phyloP scores from a whole-genome alignment of 2,888 invertebrate genomes.

The Ophion ellenae region DNA sequence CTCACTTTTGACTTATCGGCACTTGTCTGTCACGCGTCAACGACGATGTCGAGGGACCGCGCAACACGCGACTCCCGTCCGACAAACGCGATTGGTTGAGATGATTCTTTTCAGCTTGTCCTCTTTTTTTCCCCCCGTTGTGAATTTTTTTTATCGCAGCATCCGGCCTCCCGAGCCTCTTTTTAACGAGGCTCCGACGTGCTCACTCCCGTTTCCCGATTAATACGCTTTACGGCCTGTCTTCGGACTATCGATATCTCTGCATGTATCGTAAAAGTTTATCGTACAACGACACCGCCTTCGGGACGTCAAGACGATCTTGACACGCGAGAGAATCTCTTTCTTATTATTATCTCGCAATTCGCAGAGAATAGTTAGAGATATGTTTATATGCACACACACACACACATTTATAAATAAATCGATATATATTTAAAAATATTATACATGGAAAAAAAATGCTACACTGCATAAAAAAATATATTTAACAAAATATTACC shows the following conservation, averaged over 20 bases:
- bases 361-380: background rate
- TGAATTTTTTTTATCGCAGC: slow-evolving; percentile 48
- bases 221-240: slow-evolving; percentile 8
- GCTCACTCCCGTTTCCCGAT: slow-evolving; percentile 32
- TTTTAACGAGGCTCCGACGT: slow-evolving; percentile 25
- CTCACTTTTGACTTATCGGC: slow-evolving; percentile 35
- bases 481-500: no score
- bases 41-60: slow-evolving; percentile 26
- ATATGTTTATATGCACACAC: background rate
- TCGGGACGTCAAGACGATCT: slow-evolving; percentile 4
- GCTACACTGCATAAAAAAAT: no score
- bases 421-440: no score
- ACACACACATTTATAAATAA: no score
- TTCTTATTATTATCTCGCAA: background rate
- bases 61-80: slow-evolving; percentile 47
- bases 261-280: slow-evolving; percentile 27
- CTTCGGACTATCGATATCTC: slow-evolving; percentile 9
- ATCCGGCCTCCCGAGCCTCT: slow-evolving; percentile 43
- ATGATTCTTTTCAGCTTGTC: slow-evolving; percentile 10
- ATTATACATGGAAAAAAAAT: no score
- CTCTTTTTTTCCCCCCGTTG: background rate
- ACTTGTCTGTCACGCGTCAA: slow-evolving; percentile 44
- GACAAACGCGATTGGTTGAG: slow-evolving; percentile 20
- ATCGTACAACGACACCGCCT: slow-evolving; percentile 55
- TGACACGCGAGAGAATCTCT: slow-evolving; percentile 10